Evolutionary conservation across 2,113 vertebrate genomes (phyloP), one percentile per base, ranked within the genome.

Genomic region (Amblyornis subalaris): DNA sequence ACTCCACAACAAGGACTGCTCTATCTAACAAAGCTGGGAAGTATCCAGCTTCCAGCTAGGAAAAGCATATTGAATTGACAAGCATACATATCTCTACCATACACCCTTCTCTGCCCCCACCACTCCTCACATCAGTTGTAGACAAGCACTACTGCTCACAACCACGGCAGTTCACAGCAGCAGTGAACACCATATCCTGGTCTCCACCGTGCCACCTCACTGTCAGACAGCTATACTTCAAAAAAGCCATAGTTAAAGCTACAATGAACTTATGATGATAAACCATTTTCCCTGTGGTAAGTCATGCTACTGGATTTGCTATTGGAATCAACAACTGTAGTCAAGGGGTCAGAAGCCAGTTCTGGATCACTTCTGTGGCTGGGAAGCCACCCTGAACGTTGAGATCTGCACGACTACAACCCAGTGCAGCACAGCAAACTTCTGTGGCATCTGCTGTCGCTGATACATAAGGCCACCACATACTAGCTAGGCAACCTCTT

Each of bases 301-400:
- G 23, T 22, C 42, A 60, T 1, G 7, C n/a, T n/a, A n/a, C n/a
- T n/a, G 4, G 67, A 79, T 26, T 53, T 10, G 1, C 22, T 61
- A 21, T 4, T 66, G 42, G 54, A 79, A 79, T 60, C 33, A 62
- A 7, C 4, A 77, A 23, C 25, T 29, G 23, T 10, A 64, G 38
- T 64, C 40, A 77, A 50, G 35, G 74, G 4, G 21, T 69, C 5
- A 11, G 36, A 88, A 88, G 22, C 24, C 1, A 2, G 29, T 33
- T 83, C 17, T 3, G 1, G 25, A 85, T 16, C 45, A 26, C 10
- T 15, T 60, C 33, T 12, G 22, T 23, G n/a, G 5, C 79, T 85
- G 24, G 20, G 20, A 79, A 78, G 22, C 35, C 64, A 66, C 9
- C 7, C 0, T 18, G 31, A 60, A 57, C 2, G 4, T 2, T 0